A percentile compares a stretch with the other conserved stretches of the same genome.
Conservation (phyloP, 2,113 vertebrate species). For the Callaeas wilsoni region DNA sequence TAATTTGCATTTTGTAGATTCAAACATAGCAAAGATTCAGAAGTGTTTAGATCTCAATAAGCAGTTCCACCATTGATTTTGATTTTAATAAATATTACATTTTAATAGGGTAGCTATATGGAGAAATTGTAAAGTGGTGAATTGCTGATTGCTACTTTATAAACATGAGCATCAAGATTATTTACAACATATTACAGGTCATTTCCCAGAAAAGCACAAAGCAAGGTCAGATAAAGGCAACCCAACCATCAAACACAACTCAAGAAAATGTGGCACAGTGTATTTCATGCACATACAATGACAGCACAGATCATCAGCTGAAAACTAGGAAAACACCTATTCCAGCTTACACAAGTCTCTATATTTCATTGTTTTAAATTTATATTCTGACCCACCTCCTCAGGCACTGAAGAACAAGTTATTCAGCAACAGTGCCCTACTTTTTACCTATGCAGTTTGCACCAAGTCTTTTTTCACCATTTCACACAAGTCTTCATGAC, state of each 20-base stretch:
- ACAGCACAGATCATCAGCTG: not conserved
- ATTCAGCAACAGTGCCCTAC: not conserved
- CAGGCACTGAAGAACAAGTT: not conserved
- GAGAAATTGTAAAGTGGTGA: not conserved
- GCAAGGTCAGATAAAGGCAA: slow-evolving; percentile 18
- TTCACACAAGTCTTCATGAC: not conserved
- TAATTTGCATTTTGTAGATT: slow-evolving; percentile 55
- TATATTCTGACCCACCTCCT: not conserved
- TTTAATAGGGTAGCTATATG: not conserved
- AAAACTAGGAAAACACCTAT: not conserved
- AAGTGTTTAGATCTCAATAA: slow-evolving; percentile 18
- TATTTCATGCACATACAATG: not conserved
- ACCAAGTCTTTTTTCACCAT: not conserved
- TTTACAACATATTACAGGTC: slow-evolving; percentile 48
- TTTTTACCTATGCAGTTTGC: not conserved
- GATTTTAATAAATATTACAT: slow-evolving; percentile 53
- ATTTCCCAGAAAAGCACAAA: slow-evolving; percentile 29
- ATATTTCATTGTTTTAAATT: not conserved
- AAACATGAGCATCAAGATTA: slow-evolving; percentile 38
- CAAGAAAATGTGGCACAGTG: not conserved
- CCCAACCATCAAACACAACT: slow-evolving; percentile 6
- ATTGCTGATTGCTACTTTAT: not conserved
- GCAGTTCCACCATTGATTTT: not conserved
- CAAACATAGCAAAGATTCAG: slow-evolving; percentile 47
- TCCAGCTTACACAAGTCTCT: not conserved